Evolutionary conservation across 2,797 vertebrate species (phyloP), one percentile per base, ranked within the genome.

Genomic region (Sebastes iracundus): DNA sequence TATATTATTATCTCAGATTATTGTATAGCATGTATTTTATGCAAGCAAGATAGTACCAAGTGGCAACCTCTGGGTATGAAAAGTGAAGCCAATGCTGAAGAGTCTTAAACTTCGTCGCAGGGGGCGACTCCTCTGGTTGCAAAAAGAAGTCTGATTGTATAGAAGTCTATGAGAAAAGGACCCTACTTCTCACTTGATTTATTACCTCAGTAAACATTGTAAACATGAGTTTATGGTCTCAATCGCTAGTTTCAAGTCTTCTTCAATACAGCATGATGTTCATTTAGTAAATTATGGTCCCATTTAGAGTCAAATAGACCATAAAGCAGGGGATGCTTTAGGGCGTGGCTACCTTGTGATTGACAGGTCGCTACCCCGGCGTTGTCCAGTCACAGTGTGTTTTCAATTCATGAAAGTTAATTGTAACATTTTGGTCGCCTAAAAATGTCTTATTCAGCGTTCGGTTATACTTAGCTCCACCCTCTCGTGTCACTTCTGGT

Each of bases 341-440:
- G 4, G 46, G 46, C 7, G 18, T 49, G 46, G 46, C 18, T 20
- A 49, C 46, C 46, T 9, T 52, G 46, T 52, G 46, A 52, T 20
- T 49, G 18, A 49, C 46, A 20, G 46, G 46, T 49, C 0, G 16
- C 0, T 20, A 46, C 42, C 42, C 0, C 3, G 42, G 2, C 7
- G 16, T 0, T 46, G 42, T 49, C 46, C 46, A 1, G 0, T 49
- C 18, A 9, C 46, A 52, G 46, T 52, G 46, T 52, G 46, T 52
- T 52, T 52, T 52, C 46, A 20, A 2, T 52, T 52, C 46, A 52
- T n/a, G 46, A 20, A 52, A 52, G 18, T n/a, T 52, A 52, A 52
- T 52, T 52, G 8, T 52, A 9, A 52, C 18, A n/a, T 20, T n/a
- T 52, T 9, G 46, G 46, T n/a, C 18, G 7, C 46, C 18, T 4